Base-by-base conservation (phyloP, 2,797 vertebrate genomes). In the Poeciliopsis turneri region DNA sequence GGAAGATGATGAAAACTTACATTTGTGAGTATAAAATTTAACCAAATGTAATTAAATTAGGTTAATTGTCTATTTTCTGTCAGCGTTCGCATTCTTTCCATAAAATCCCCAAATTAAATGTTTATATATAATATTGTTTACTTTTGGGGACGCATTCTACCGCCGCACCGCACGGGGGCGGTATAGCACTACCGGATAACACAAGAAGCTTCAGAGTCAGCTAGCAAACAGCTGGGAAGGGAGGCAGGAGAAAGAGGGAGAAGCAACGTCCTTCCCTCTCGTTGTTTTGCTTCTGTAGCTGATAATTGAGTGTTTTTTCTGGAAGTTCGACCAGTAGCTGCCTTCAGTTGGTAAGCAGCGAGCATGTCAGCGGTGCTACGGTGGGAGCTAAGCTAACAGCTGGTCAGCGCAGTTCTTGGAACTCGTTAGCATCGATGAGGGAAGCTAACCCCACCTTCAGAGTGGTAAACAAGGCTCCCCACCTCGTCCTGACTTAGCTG, bases 381-480 rank as follows among this genome's bases (percentile, higher is more conserved):
- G 69, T 72, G 68, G 3, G 15, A 46, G 80, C 88, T 84, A 86
- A 87, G 75, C n/a, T 79, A 76, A 68, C 39, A 78, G 75, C 72
- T n/a, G 70, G 33, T 43, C 59, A 81, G 76, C 69, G 72, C 53
- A 30, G 75, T 74, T 77, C 36, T 49, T 68, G 1, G 70, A 9
- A 83, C 69, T 76, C 71, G 77, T 77, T 87, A 81, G 84, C 86
- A 78, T 89, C 84, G 82, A 93, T 93, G 92, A 88, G 82, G 90
- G 83, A 77, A 77, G 72, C 55, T 61, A 74, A 69, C 79, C 49
- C 46, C 8, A 74, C 69, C 61, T 76, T 74, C 9, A 25, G 41
- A 53, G 76, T 55, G 61, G 81, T 86, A 78, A 84, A 77, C 80
- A 87, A 49, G 16, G 49, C 78, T 41, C 43, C 66, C 23, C 78